phyloP scores from a whole-genome alignment of 2,797 vertebrate genomes.

The Dromococcyx pavoninus region DNA sequence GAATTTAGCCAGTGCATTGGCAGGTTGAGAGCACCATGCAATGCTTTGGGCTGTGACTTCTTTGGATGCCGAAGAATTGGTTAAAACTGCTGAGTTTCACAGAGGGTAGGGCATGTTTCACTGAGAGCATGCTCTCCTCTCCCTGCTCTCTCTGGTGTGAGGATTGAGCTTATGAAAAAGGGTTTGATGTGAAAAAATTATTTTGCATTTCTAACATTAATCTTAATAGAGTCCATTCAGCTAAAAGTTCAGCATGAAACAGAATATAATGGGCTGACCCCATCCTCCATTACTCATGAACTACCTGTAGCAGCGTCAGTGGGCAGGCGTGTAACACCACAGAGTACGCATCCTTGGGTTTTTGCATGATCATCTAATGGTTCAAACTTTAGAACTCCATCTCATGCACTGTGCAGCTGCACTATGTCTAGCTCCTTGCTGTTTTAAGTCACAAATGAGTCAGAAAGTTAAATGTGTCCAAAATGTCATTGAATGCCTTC shows the following conservation, averaged over 20 bases:
- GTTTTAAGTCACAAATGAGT: not conserved
- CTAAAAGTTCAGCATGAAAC: not conserved
- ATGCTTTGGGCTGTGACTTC: not conserved
- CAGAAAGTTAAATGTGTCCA: not conserved
- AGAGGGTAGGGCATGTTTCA: rapidly evolving
- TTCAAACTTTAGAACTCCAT: not conserved
- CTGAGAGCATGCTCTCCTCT: rapidly evolving
- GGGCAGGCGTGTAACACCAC: too few relatives aligned
- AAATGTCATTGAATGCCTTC: not conserved
- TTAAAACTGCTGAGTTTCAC: rapidly evolving
- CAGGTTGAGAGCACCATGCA: rapidly evolving
- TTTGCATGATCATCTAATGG: not conserved
- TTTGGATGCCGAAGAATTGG: not conserved
- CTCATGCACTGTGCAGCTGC: not conserved
- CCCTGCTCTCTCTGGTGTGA: not conserved
- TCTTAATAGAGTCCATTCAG: not conserved
- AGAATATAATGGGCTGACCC: not conserved
- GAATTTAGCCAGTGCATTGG: not conserved
- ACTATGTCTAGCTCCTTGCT: not conserved
- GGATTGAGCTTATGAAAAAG: not conserved
- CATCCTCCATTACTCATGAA: not conserved
- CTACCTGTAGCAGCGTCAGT: not conserved
- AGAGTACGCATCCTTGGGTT: rapidly evolving
- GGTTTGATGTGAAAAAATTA: not conserved
- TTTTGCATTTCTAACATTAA: not conserved